phyloP scores from a whole-genome alignment of 2,888 invertebrate genomes.

The Micoletzkya japonica region DNA sequence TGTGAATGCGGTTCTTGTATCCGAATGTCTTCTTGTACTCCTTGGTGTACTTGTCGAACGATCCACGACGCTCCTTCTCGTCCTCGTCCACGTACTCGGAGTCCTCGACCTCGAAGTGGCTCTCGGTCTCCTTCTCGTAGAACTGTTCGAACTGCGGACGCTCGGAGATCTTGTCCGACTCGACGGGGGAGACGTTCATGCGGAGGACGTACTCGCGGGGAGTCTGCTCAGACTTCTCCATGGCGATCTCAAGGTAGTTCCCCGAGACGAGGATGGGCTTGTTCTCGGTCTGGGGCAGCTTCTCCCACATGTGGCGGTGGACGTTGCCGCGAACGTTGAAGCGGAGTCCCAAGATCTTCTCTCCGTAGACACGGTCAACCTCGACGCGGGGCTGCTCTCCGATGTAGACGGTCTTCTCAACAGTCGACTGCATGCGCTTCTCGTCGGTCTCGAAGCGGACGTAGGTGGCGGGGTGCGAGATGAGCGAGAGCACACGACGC shows the following conservation, averaged over 20 bases:
- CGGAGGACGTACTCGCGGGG: slow-evolving; percentile 33
- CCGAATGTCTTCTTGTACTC: slow-evolving; percentile 1
- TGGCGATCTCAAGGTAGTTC: slow-evolving; percentile 45
- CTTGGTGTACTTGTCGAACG: slow-evolving; percentile 27
- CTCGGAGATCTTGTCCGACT: neutral
- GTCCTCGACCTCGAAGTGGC: slow-evolving; percentile 25
- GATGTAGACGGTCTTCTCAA: slow-evolving; percentile 34
- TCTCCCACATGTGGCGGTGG: slow-evolving; percentile 35
- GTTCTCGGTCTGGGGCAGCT: slow-evolving; percentile 26
- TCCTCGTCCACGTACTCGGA: slow-evolving; percentile 8
- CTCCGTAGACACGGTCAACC: slow-evolving; percentile 32
- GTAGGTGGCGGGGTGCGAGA: slow-evolving; percentile 42
- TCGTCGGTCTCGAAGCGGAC: slow-evolving; percentile 26
- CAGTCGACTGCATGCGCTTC: slow-evolving; percentile 4
- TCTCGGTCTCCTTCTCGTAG: slow-evolving; percentile 33
- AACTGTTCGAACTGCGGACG: slow-evolving; percentile 30
- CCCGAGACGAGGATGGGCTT: slow-evolving; percentile 35
- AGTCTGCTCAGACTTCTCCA: slow-evolving; percentile 32
- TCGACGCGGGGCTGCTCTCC: slow-evolving; percentile 2
- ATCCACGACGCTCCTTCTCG: slow-evolving; percentile 28
- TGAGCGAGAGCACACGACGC: slow-evolving; percentile 30
- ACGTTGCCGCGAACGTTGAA: slow-evolving; percentile 40
- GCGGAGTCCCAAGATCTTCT: slow-evolving; percentile 37
- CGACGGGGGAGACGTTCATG: slow-evolving; percentile 24
- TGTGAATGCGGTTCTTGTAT: slow-evolving; percentile 29